These are phyloP conservation scores for Oreotrochilus melanogaster DNA, from an alignment of 2,113 vertebrate species.

Conservation along the genomic window DNA sequence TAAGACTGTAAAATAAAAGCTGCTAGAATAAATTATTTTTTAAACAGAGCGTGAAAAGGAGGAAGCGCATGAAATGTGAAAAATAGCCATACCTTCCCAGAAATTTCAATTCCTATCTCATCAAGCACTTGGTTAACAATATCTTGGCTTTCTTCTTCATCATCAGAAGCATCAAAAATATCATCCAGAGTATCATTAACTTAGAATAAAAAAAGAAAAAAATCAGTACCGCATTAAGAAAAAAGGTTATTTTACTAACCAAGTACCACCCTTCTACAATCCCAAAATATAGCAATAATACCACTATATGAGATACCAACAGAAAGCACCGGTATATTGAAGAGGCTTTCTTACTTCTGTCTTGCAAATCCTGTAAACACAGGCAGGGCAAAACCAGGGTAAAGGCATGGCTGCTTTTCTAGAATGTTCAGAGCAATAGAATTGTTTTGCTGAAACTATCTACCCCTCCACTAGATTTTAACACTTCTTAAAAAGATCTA, in stretches of 20 bases:
- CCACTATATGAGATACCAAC: accelerated
- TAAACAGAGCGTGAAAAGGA: not conserved
- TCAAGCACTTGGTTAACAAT: conserved; percentile 98
- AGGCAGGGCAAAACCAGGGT: not conserved
- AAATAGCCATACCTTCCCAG: conserved; percentile 87
- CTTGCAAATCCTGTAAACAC: not conserved
- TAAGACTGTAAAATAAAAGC: not conserved
- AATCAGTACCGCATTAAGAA: not conserved
- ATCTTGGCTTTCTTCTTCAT: conserved; percentile 97
- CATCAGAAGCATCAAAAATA: conserved; percentile 94
- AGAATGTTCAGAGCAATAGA: not conserved
- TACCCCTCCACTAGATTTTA: not conserved
- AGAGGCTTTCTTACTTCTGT: not conserved
- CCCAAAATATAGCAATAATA: not conserved
- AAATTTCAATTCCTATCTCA: conserved; percentile 98
- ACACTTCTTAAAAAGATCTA: not conserved
- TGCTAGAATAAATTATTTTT: not conserved
- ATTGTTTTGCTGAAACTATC: too few relatives aligned
- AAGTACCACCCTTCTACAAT: not conserved
- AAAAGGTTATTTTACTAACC: not conserved
- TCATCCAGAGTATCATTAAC: conserved; percentile 96
- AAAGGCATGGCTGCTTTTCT: not conserved
- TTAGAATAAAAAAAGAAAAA: conserved; percentile 14
- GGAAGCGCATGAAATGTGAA: not conserved
- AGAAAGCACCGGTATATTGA: not conserved